A percentile compares a stretch with the other conserved stretches of the same genome.
Evolutionary conservation across 2,888 invertebrate genomes (phyloP).

Genomic region (Mystacides longicornis): DNA sequence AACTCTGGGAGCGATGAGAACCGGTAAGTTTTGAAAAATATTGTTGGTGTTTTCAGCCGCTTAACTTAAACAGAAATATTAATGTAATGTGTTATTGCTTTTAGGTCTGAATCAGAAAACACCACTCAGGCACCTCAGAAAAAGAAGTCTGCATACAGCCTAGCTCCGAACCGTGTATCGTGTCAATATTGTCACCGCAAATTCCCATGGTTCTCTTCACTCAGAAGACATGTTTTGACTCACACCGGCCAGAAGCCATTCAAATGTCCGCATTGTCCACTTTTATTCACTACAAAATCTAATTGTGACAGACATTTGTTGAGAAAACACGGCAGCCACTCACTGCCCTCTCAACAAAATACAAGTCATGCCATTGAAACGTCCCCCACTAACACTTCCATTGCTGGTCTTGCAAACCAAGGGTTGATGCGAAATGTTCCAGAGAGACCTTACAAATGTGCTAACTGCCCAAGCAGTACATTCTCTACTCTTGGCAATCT

Average conservation of each 20-base stretch:
- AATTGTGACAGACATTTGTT: constrained; percentile 93
- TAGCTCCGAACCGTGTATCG: constrained; percentile 88
- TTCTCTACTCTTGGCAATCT: constrained; percentile 73
- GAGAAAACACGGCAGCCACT: constrained; percentile 65
- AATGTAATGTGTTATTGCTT: too few species aligned
- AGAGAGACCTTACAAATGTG: constrained; percentile 72
- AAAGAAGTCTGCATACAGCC: constrained; percentile 90
- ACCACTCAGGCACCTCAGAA: constrained; percentile 53
- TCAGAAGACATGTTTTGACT: constrained; percentile 89
- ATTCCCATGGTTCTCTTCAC: constrained; percentile 94
- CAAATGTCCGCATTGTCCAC: constrained; percentile 87
- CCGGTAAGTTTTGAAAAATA: constrained; percentile 41
- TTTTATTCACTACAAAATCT: constrained; percentile 93
- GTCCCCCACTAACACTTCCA: constrained; percentile 33
- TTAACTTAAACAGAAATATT: too few species aligned
- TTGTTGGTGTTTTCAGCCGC: too few species aligned
- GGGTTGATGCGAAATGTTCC: constrained; percentile 58
- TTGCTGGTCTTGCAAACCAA: constrained; percentile 30
- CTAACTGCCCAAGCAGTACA: constrained; percentile 73
- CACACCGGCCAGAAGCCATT: constrained; percentile 96
- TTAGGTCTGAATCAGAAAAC: constrained; percentile 60
- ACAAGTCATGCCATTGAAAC: constrained; percentile 28
- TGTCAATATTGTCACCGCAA: constrained; percentile 91
- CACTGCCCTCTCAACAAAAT: constrained; percentile 21
- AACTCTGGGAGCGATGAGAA: constrained; percentile 79